Evolutionary conservation across 1,140 invertebrate species (phyloP), one percentile per base, ranked within the genome.

Genomic region (Archegozetes longisetosus): DNA sequence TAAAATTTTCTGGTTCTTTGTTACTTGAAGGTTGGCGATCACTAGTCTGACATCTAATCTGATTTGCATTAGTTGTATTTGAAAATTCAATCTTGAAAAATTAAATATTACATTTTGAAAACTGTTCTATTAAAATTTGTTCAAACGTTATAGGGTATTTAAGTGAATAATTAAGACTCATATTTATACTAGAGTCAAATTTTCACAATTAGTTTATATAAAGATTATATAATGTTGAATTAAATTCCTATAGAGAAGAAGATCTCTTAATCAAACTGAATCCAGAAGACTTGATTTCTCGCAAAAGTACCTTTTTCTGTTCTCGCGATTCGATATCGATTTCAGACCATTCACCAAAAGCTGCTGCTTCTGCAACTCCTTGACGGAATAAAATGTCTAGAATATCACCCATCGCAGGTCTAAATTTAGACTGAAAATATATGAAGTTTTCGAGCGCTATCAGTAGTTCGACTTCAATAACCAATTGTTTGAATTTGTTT

Each of bases 381-480:
- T 24, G 12, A 17, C 12, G 23, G n/a, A 58, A 52, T n/a, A 58
- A 46, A 27, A 24, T 40, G 32, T 58, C 20, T n/a, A 58, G 27
- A 25, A 58, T 26, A 9, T 58, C 57, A 14, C 46, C 17, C 12
- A 58, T 12, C 17, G 57, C 57, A 2, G n/a, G 3, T 26, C 52
- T 2, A 23, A 50, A 58, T 23, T 58, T 14, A 32, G 17, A 26
- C 23, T 27, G 9, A 51, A 27, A 3, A 3, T 4, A 58, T 4
- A 51, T 23, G 2, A 58, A 24, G 17, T 40, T 49, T 46, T 58
- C 57, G 24, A 58, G 48, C 1, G 57, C 48, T 20, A 47, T 20
- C 6, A 58, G 47, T 23, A 58, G 23, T 53, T 58, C 57, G 25
- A 58, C 25, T 26, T 58, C 40, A 4, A 58, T 23, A 17, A 58